Evolutionary conservation across 2,888 invertebrate species (phyloP).

Genomic region (Entomobrya proxima): DNA sequence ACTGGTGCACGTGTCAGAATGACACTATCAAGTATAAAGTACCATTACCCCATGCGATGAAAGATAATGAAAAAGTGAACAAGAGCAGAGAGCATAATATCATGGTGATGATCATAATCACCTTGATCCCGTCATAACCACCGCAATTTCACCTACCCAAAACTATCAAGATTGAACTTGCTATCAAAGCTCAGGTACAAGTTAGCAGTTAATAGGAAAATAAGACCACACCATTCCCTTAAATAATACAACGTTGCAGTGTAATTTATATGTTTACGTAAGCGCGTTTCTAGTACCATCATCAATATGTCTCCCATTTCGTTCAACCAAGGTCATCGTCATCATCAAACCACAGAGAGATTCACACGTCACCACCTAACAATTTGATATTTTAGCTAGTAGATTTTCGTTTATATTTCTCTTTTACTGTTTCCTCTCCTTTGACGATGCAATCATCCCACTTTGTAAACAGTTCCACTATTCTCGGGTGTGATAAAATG

Average conservation of each 20-base stretch:
- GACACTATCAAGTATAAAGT: too few relatives aligned
- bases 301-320: background rate
- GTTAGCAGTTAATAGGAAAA: too few relatives aligned
- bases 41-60: background rate
- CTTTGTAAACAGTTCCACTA: background rate
- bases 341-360: background rate
- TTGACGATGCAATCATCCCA: background rate
- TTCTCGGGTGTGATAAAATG: background rate
- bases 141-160: too few relatives aligned
- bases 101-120: background rate
- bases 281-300: background rate
- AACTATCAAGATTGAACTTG: background rate
- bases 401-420: too few relatives aligned
- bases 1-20: conserved; percentile 5
- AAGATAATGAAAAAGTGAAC: conserved; percentile 3
- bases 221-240: background rate
- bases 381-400: too few relatives aligned
- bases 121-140: background rate
- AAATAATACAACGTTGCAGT: background rate
- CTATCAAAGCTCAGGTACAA: background rate
- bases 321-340: conserved; percentile 10
- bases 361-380: background rate
- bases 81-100: background rate
- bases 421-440: background rate
- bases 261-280: background rate